Evolutionary conservation across 2,113 vertebrate genomes (phyloP).

Genomic region (Platichthys flesus): DNA sequence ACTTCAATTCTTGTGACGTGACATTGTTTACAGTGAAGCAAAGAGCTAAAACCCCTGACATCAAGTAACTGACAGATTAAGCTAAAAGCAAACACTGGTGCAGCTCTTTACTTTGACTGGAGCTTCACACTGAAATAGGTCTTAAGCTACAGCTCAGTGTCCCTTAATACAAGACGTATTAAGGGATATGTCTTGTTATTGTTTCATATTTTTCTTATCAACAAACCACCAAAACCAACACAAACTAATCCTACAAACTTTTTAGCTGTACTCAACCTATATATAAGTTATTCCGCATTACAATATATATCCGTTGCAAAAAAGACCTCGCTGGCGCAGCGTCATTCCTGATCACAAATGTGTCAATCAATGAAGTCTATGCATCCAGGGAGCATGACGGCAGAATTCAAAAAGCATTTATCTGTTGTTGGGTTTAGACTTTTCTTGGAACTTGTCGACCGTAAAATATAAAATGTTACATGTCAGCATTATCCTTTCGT

Average conservation of each 20-base stretch:
- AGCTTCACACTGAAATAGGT: no score
- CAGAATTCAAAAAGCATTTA: background rate
- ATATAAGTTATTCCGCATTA: background rate
- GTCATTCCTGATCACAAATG: no score
- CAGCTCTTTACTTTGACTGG: background rate
- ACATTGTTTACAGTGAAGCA: background rate
- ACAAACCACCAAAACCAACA: background rate
- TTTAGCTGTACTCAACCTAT: no score
- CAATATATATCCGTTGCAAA: no score
- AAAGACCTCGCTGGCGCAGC: no score
- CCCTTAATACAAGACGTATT: no score
- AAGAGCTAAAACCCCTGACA: background rate
- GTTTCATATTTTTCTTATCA: background rate
- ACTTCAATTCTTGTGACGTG: background rate
- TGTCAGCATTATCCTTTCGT: background rate
- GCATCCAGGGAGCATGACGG: no score
- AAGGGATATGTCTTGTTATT: background rate
- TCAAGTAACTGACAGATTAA: background rate
- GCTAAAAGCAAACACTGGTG: background rate
- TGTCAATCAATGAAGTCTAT: no score
- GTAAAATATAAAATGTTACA: background rate
- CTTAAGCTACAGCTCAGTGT: background rate
- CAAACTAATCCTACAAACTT: background rate
- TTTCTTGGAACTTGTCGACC: slow-evolving; percentile 24
- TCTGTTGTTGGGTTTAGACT: background rate